phyloP scores from a whole-genome alignment of 2,888 invertebrate genomes.

The Chironomus tentans region DNA sequence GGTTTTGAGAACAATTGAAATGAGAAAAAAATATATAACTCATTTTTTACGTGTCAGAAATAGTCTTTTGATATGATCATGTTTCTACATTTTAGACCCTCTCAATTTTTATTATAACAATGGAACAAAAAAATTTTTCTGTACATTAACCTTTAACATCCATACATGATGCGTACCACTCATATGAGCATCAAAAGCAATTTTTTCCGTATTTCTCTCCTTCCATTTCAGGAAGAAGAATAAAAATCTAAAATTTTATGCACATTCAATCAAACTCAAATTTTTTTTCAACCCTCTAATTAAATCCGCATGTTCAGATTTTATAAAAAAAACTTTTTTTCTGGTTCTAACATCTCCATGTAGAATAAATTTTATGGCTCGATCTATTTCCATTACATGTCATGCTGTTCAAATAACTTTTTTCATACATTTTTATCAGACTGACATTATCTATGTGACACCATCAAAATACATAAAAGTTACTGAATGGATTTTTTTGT shows the following conservation, averaged over 20 bases:
- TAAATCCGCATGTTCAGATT: not conserved
- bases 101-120: not conserved
- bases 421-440: not conserved
- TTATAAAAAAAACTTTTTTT: not conserved
- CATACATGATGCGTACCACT: not conserved
- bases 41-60: not conserved
- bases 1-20: conserved; percentile 6
- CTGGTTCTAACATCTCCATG: not conserved
- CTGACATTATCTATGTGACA: not conserved
- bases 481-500: not conserved
- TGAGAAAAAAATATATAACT: not conserved
- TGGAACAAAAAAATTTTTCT: not conserved
- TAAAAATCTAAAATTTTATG: not conserved
- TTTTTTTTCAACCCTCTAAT: not conserved
- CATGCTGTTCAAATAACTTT: not conserved
- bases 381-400: not conserved
- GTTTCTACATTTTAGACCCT: not conserved
- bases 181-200: not conserved
- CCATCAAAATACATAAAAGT: not conserved
- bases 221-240: too few relatives aligned
- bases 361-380: not conserved
- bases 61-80: not conserved
- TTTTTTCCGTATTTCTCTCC: not conserved
- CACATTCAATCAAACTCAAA: not conserved
- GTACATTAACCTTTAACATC: conserved; percentile 3